Evolutionary conservation across 92 coral and sea anemone species (phyloP), one percentile per base, ranked within the genome.

Genomic region (Palythoa grandiflora): DNA sequence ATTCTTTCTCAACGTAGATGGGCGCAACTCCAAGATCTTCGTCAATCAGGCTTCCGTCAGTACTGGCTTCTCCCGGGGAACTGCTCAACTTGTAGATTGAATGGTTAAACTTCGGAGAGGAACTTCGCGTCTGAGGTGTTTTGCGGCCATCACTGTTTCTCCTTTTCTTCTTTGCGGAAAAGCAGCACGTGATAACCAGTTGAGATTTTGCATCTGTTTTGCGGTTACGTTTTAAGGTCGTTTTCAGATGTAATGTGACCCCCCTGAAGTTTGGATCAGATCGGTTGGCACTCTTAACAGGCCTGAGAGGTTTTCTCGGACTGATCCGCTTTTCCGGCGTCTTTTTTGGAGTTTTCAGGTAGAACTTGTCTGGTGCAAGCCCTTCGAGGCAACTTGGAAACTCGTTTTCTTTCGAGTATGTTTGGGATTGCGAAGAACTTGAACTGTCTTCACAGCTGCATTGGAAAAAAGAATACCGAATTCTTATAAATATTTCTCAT

Each of bases 281-380:
- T 37, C 90, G 96, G 90, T 94, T 97, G 14, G 92, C 98, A 55
- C 98, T 97, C 83, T 94, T 93, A 74, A 94, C 93, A 0, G 99
- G 99, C 77, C 89, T 95, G 1, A 97, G 91, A n/a, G 99, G 99
- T 60, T 97, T 97, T 70, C 99, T 91, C 2, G 99, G 99, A 81
- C 98, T 97, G 68, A 92, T 88, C 65, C 99, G 93, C 79, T 96
- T 91, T 60, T 88, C 81, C 6, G 90, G 11, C 10, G 87, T 59
- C 83, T 94, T 95, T 79, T 88, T 86, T 8, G 98, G 98, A 14
- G 98, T 95, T 89, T 95, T 89, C 60, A 87, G 83, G 52, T 89
- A 89, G n/a, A 73, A 37, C 65, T 89, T 92, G 44, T 92, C 88
- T 3, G 83, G 90, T 35, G 83, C 89, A 85, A 28, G 35, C 74